These are phyloP conservation scores for Alectura lathami DNA, from an alignment of 2,113 vertebrate genomes.

Conservation along the genomic window DNA sequence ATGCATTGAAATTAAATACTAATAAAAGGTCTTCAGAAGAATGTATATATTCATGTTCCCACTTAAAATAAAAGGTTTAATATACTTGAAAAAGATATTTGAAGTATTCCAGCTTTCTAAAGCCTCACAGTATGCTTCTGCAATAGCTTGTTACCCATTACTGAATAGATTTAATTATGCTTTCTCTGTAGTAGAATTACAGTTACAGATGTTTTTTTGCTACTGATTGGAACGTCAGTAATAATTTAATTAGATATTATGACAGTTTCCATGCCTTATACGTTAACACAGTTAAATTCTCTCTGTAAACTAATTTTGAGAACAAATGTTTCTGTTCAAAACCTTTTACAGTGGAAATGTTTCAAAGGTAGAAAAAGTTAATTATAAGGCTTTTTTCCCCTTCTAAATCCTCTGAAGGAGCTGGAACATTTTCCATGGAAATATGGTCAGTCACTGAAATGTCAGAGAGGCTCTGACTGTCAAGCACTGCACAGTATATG, in stretches of 20 bases:
- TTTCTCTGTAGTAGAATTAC: conserved; percentile 59
- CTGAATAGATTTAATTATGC: conserved; percentile 50
- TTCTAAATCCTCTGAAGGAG: conserved; percentile 52
- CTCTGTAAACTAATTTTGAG: conserved; percentile 70
- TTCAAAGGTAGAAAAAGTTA: conserved; percentile 70
- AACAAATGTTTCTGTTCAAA: conserved; percentile 68
- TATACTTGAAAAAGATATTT: conserved; percentile 51
- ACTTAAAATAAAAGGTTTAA: conserved; percentile 55
- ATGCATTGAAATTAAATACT: conserved; percentile 56
- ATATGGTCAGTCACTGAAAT: conserved; percentile 61
- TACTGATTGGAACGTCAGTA: conserved; percentile 66
- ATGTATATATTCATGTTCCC: conserved; percentile 43
- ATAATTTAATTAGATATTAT: conserved; percentile 64
- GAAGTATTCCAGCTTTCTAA: conserved; percentile 49
- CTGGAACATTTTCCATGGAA: conserved; percentile 69
- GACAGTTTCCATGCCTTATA: conserved; percentile 67
- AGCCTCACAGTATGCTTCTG: conserved; percentile 34
- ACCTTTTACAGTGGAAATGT: conserved; percentile 64
- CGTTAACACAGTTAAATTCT: conserved; percentile 63
- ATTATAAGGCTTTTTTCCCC: conserved; percentile 34
- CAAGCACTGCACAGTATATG: conserved; percentile 70
- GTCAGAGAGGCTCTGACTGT: conserved; percentile 45
- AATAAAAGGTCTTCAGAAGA: conserved; percentile 51
- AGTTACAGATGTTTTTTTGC: conserved; percentile 70
- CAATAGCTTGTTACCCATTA: conserved; percentile 60